Conservation (phyloP, 1,140 invertebrate genomes). For the Idris sp. region DNA sequence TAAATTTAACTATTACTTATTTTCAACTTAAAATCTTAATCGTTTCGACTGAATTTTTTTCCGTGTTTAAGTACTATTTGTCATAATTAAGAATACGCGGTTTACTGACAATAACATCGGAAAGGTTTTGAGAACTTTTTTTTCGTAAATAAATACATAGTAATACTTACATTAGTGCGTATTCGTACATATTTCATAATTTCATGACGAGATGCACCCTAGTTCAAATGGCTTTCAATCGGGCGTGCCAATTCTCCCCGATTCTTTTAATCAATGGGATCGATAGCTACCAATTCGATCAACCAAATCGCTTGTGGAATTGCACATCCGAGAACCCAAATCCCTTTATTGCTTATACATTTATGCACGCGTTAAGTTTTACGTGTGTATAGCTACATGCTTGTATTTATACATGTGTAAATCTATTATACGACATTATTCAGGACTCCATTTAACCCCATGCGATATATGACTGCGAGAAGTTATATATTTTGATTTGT, state of each 20-base stretch:
- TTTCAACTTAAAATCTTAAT: too few species aligned
- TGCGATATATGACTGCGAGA: conserved; percentile 53
- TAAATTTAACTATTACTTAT: too few species aligned
- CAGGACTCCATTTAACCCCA: conserved; percentile 43
- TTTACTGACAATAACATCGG: conserved; percentile 10
- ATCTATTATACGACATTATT: conserved; percentile 67
- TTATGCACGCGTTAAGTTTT: conserved; percentile 39
- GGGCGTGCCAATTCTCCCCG: conserved; percentile 38
- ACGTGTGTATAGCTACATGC: conserved; percentile 33
- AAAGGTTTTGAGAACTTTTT: conserved; percentile 7
- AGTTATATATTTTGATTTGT: conserved; percentile 70
- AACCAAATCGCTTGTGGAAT: conserved; percentile 70
- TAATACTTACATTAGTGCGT: conserved; percentile 16
- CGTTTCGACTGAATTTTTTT: too few species aligned
- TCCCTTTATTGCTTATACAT: conserved; percentile 38
- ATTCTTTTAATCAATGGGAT: conserved; percentile 71
- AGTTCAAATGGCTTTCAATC: conserved; percentile 65
- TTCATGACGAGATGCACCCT: conserved; percentile 45
- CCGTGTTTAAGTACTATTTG: too few species aligned
- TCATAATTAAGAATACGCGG: not conserved
- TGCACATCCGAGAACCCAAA: conserved; percentile 49
- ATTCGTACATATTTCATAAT: conserved; percentile 49
- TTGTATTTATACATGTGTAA: conserved; percentile 53
- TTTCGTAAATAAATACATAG: conserved; percentile 4
- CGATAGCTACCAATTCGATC: conserved; percentile 69